Conservation (phyloP, 2,888 invertebrate genomes). For the Timema cristinae region DNA sequence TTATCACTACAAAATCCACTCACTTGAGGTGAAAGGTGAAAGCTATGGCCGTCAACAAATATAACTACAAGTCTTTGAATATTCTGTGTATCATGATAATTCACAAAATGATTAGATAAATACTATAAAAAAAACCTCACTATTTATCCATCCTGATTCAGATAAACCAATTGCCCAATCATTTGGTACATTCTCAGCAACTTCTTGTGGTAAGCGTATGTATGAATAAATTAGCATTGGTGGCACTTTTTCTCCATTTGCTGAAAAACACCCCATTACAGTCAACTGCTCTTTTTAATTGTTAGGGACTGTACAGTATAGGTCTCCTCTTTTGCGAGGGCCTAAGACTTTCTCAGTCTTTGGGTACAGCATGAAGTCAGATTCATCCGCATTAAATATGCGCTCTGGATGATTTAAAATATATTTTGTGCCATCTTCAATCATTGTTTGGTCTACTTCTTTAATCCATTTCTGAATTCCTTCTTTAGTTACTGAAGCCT, state of each 20-base stretch:
- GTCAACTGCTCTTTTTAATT: too few species aligned
- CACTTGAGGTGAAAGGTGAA: not conserved
- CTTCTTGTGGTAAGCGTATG: constrained; percentile 38
- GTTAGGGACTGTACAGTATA: too few species aligned
- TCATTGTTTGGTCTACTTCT: too few species aligned
- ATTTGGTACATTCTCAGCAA: constrained; percentile 38
- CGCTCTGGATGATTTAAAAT: too few species aligned
- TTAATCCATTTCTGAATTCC: constrained; percentile 20
- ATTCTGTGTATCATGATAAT: not conserved
- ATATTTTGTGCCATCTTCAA: too few species aligned
- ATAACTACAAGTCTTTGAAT: too few species aligned
- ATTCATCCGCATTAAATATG: too few species aligned
- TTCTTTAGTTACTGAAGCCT: not conserved
- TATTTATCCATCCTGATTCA: constrained; percentile 2
- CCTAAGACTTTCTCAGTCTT: too few species aligned
- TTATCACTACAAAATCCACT: too few species aligned
- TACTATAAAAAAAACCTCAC: constrained; percentile 9
- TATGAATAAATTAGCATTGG: constrained; percentile 43
- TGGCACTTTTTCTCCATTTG: constrained; percentile 39
- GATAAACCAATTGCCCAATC: constrained; percentile 5
- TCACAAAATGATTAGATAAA: not conserved
- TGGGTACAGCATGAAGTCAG: too few species aligned
- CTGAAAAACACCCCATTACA: constrained; percentile 37
- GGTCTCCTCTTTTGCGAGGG: too few species aligned
- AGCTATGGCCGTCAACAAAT: not conserved